Evolutionary conservation across 2,113 vertebrate species (phyloP).

Genomic region (Acinonyx jubatus): DNA sequence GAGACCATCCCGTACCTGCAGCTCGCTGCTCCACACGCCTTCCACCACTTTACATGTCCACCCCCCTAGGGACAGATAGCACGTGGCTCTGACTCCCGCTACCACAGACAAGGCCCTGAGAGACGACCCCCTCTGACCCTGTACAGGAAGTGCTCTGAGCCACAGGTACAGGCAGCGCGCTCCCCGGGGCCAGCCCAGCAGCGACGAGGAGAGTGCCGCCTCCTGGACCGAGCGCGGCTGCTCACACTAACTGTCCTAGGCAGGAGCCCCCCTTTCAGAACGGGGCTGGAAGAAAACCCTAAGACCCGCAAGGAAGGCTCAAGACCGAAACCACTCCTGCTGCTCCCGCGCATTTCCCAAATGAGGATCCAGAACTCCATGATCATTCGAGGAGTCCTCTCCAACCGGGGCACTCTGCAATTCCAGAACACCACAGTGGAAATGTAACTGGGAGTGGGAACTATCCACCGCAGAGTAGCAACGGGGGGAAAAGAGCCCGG

Average conservation of each 20-base stretch:
- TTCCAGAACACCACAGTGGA: background rate
- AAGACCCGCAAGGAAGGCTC: background rate
- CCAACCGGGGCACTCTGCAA: background rate
- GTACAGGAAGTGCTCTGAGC: rapidly evolving
- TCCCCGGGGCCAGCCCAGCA: background rate
- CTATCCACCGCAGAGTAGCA: background rate
- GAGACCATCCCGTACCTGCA: background rate
- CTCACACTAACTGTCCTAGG: background rate
- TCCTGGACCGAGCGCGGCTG: rapidly evolving
- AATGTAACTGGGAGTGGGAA: background rate
- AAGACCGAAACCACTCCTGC: background rate
- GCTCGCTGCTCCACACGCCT: background rate
- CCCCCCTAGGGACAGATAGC: no score
- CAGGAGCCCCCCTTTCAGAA: background rate
- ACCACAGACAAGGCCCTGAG: background rate
- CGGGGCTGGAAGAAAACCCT: background rate
- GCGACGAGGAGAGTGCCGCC: rapidly evolving
- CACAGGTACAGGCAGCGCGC: background rate
- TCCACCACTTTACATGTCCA: rapidly evolving
- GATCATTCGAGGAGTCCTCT: background rate
- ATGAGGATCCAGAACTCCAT: background rate
- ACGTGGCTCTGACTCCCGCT: background rate
- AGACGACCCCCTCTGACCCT: background rate
- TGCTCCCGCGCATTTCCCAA: background rate
- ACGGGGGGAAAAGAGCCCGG: background rate